A percentile compares a stretch with the other conserved stretches of the same genome.
phyloP scores from a whole-genome alignment of 2,113 vertebrate species.

The Noctilio leporinus region DNA sequence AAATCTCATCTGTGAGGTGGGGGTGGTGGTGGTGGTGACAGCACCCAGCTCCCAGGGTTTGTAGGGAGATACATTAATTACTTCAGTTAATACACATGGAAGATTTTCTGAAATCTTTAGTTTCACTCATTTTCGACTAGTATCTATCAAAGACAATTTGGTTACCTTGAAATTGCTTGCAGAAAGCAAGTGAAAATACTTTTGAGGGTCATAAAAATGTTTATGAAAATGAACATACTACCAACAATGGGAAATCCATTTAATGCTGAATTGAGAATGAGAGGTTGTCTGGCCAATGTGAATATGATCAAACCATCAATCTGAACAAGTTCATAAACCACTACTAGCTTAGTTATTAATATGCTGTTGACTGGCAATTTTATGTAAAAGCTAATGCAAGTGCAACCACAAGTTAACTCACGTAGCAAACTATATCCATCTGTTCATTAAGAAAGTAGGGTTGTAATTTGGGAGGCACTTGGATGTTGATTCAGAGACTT shows the following conservation, averaged over 20 bases:
- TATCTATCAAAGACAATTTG: not conserved
- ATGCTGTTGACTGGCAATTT: no score
- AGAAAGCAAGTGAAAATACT: not conserved
- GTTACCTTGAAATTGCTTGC: not conserved
- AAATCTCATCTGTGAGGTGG: no score
- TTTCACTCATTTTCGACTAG: not conserved
- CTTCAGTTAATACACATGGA: not conserved
- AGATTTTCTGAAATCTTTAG: not conserved
- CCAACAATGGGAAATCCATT: not conserved
- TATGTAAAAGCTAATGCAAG: no score
- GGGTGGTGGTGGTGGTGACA: not conserved
- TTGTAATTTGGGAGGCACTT: not conserved
- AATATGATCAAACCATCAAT: not conserved
- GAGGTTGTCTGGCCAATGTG: not conserved
- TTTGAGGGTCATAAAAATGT: not conserved
- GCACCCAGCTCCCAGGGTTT: not conserved
- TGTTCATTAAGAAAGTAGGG: not conserved
- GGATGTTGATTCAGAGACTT: not conserved
- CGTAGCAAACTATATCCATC: no score
- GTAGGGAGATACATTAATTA: not conserved
- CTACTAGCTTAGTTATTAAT: not conserved
- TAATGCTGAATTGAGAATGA: not conserved
- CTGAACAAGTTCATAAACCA: not conserved
- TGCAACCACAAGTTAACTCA: no score
- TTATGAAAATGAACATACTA: not conserved